Base-by-base conservation (phyloP, 2,888 invertebrate genomes). In the Stictocephala bisonia region DNA sequence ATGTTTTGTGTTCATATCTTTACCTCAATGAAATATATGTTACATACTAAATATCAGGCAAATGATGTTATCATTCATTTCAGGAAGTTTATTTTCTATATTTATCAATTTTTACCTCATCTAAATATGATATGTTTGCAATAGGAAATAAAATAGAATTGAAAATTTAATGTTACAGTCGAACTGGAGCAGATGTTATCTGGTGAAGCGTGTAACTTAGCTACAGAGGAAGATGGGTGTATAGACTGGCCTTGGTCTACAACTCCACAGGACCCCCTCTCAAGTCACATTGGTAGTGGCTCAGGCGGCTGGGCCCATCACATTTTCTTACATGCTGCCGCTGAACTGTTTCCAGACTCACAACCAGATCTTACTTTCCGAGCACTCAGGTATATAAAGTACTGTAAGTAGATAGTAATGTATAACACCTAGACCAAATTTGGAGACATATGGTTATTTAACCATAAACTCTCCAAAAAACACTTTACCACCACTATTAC, bases 231-330 rank as follows among this genome's bases (percentile, higher is more conserved):
- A 0, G 83, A 85, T 0, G 81, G 81, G 0, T 83, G 84, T 18
- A 86, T 93, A 79, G 91, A 91, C 80, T 89, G 90, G 85, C 90
- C 92, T 2, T 92, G 94, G 90, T 82, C 84, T 27, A 77, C 77
- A 75, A 58, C 75, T 48, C 72, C 58, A 13, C 1, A 56, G n/a
- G 2, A 56, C 56, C 56, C 44, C 76, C 80, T 89, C 13, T 85
- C 84, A 80, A 84, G 87, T 20, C 91, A 91, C 81, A 84, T 85
- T 77, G 90, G 91, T 3, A 91, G 93, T 13, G 93, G 94, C 69
- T 97, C 97, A 1, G 99, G 98, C 6, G 99, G 99, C 11, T 97
- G 93, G 84, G 91, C 96, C 0, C 94, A 98, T 84, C 91, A 94
- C 81, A 90, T 98, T 78, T 92, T 96, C 82, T 86, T 88, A 79